Evolutionary conservation across 2,797 vertebrate genomes (phyloP).

Genomic region (Carapus acus): DNA sequence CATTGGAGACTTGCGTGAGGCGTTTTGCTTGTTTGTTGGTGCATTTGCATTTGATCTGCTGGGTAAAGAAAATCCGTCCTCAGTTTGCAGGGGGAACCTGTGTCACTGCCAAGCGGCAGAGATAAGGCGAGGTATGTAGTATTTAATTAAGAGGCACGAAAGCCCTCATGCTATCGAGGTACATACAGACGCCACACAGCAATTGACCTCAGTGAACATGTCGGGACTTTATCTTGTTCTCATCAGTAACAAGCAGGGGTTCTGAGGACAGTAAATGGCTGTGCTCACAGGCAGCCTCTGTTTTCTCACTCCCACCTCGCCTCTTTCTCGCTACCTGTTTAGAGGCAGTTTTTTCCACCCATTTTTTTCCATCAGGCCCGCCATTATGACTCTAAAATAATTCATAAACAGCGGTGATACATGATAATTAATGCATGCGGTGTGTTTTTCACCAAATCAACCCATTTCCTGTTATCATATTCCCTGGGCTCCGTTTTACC

Average conservation of each 20-base stretch:
- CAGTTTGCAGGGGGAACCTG: slow-evolving; percentile 49
- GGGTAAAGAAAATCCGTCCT: slow-evolving; percentile 48
- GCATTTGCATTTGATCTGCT: slow-evolving; percentile 57
- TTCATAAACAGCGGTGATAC: too few relatives aligned
- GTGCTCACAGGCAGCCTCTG: slow-evolving; percentile 41
- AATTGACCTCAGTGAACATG: slow-evolving; percentile 68
- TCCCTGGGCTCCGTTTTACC: background rate
- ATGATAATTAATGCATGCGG: slow-evolving; percentile 22
- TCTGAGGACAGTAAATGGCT: slow-evolving; percentile 55
- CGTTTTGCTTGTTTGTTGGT: slow-evolving; percentile 55
- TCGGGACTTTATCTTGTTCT: slow-evolving; percentile 64
- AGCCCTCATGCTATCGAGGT: slow-evolving; percentile 55
- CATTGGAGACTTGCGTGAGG: slow-evolving; percentile 14
- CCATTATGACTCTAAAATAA: slow-evolving; percentile 28
- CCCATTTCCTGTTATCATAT: background rate
- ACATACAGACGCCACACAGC: slow-evolving; percentile 59
- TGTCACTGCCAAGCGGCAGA: slow-evolving; percentile 51
- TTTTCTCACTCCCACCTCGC: slow-evolving; percentile 35
- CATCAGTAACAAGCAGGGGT: slow-evolving; percentile 56
- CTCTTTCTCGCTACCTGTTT: slow-evolving; percentile 18
- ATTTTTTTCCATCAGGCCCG: slow-evolving; percentile 24
- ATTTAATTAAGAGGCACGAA: slow-evolving; percentile 65
- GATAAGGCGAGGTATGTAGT: slow-evolving; percentile 60
- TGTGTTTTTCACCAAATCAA: background rate
- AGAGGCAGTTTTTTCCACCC: slow-evolving; percentile 17